phyloP scores from a whole-genome alignment of 2,888 invertebrate species.

The Eristalinus sepulchralis region DNA sequence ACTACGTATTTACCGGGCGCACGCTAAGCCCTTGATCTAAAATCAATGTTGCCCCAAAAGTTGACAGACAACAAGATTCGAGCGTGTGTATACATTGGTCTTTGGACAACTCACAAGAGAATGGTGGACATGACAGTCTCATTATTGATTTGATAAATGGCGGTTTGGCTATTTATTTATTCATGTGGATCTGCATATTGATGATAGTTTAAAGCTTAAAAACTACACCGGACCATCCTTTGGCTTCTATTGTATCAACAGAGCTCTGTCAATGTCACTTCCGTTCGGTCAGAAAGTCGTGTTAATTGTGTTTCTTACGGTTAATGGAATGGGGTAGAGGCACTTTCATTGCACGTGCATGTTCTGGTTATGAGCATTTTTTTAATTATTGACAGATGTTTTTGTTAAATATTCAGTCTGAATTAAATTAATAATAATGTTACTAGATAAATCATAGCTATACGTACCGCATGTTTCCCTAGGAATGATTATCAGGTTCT shows the following conservation, averaged over 20 bases:
- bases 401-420: too few species aligned
- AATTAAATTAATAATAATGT: too few species aligned
- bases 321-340: neutral
- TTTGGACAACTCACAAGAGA: slow-evolving; percentile 1
- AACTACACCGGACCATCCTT: slow-evolving; percentile 11
- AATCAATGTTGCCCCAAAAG: slow-evolving; percentile 13
- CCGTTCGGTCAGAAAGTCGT: slow-evolving; percentile 18
- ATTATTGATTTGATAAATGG: slow-evolving; percentile 30
- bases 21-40: slow-evolving; percentile 23
- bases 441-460: too few species aligned
- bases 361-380: neutral
- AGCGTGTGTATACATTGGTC: neutral
- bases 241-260: slow-evolving; percentile 26
- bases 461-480: too few species aligned
- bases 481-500: too few species aligned
- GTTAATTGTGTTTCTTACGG: slow-evolving; percentile 13
- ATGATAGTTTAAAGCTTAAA: slow-evolving; percentile 5
- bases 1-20: slow-evolving; percentile 4
- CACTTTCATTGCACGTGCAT: neutral
- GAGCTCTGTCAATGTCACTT: slow-evolving; percentile 11
- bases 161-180: slow-evolving; percentile 19
- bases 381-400: neutral
- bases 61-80: slow-evolving; percentile 23
- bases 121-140: slow-evolving; percentile 13
- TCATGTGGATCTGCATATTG: slow-evolving; percentile 11